Conservation (phyloP, 30 jellyfish, hydroid and myxozoan genomes). For the Morbakka virulenta region DNA sequence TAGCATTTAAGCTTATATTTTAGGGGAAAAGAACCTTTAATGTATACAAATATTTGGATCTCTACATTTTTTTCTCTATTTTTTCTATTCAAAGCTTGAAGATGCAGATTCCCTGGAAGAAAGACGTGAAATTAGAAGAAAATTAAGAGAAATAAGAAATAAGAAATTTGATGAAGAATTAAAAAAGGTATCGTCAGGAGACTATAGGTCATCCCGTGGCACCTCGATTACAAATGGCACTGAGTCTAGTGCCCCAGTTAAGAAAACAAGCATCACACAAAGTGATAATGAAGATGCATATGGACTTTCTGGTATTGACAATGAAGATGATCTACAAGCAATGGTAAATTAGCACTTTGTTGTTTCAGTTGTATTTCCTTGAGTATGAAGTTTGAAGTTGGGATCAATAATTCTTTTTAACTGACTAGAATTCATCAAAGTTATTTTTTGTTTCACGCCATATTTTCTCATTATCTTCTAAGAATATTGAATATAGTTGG, state of each 20-base stretch:
- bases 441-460: too few species aligned
- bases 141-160: constrained; percentile 84
- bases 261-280: constrained; percentile 33
- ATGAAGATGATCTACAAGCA: constrained; percentile 91
- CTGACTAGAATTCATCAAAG: too few species aligned
- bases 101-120: constrained; percentile 87
- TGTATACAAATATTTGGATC: too few species aligned
- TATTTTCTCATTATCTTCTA: too few species aligned
- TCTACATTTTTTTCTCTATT: too few species aligned
- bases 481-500: too few species aligned
- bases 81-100: constrained; percentile 87
- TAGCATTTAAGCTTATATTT: too few species aligned
- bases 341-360: constrained; percentile 48
- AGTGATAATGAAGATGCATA: constrained; percentile 69
- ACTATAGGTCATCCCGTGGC: constrained; percentile 54
- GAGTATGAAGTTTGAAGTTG: neutral
- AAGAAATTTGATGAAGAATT: constrained; percentile 89
- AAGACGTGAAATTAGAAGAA: constrained; percentile 85
- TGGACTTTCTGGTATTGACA: constrained; percentile 64
- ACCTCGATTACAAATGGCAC: constrained; percentile 66
- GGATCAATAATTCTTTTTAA: too few species aligned
- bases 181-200: constrained; percentile 80
- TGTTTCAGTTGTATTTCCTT: neutral
- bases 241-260: constrained; percentile 44
- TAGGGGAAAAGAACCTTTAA: too few species aligned